A percentile compares a stretch with the other conserved stretches of the same genome.
phyloP scores from a whole-genome alignment of 1,140 invertebrate genomes.

The Lepidurus packardi region DNA sequence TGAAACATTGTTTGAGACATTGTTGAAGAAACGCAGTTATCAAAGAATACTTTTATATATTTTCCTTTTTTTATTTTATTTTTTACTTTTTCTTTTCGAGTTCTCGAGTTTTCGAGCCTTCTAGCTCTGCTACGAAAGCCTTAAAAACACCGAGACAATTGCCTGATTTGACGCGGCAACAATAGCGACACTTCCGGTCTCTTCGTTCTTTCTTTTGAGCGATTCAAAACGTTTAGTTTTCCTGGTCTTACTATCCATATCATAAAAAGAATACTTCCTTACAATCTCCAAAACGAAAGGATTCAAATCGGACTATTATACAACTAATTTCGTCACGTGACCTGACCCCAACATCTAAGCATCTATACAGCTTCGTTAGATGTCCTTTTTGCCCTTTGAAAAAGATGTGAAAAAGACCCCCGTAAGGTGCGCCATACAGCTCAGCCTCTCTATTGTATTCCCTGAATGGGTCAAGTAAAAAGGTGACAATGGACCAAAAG shows the following conservation, averaged over 20 bases:
- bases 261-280: neutral
- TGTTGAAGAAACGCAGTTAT: neutral
- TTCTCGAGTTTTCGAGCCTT: neutral
- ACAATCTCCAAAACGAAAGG: neutral
- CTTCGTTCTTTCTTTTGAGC: conserved; percentile 15
- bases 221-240: neutral
- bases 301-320: conserved; percentile 11
- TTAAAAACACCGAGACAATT: neutral
- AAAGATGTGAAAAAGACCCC: neutral
- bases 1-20: neutral
- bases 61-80: neutral
- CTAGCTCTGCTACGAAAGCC: neutral
- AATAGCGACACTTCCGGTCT: neutral
- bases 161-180: neutral
- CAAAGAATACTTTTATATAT: neutral
- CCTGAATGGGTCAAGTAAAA: neutral
- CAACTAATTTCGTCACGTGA: conserved; percentile 13
- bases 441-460: neutral
- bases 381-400: neutral
- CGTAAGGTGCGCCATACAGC: conserved; percentile 14
- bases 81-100: neutral
- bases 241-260: conserved; percentile 7
- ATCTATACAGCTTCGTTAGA: neutral
- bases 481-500: conserved; percentile 5
- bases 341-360: neutral